Conservation (phyloP, 2,888 invertebrate species). For the Cylloceria caligata region DNA sequence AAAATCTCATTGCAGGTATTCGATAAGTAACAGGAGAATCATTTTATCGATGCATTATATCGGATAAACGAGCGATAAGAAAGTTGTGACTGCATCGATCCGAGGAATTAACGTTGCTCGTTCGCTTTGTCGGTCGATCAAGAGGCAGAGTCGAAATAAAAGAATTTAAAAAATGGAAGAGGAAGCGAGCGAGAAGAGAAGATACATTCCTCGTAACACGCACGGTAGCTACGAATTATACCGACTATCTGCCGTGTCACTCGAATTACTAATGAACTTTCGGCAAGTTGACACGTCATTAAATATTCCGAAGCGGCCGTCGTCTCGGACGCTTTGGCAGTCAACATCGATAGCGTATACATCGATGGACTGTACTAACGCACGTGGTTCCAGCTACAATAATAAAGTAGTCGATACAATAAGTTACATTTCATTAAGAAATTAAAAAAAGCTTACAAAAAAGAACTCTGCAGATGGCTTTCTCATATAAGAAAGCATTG, state of each 20-base stretch:
- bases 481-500: no score
- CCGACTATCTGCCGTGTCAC: slow-evolving; percentile 27
- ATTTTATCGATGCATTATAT: slow-evolving; percentile 19
- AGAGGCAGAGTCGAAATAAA: background rate
- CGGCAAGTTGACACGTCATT: slow-evolving; percentile 52
- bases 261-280: slow-evolving; percentile 63
- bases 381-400: background rate
- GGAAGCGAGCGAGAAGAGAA: slow-evolving; percentile 41
- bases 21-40: slow-evolving; percentile 2
- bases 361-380: background rate
- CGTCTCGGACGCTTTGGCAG: slow-evolving; percentile 35
- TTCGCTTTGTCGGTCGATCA: slow-evolving; percentile 41
- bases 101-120: slow-evolving; percentile 18
- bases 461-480: background rate
- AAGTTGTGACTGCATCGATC: slow-evolving; percentile 8
- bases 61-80: slow-evolving; percentile 16
- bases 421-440: background rate
- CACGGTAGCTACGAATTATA: slow-evolving; percentile 35
- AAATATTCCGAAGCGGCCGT: slow-evolving; percentile 52
- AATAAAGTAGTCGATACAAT: background rate
- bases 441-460: background rate
- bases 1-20: background rate
- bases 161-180: slow-evolving; percentile 9
- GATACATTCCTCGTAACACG: slow-evolving; percentile 24
- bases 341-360: slow-evolving; percentile 18